Evolutionary conservation across 2,797 vertebrate genomes (phyloP).

Genomic region (Parauchenoglanis punctatus): DNA sequence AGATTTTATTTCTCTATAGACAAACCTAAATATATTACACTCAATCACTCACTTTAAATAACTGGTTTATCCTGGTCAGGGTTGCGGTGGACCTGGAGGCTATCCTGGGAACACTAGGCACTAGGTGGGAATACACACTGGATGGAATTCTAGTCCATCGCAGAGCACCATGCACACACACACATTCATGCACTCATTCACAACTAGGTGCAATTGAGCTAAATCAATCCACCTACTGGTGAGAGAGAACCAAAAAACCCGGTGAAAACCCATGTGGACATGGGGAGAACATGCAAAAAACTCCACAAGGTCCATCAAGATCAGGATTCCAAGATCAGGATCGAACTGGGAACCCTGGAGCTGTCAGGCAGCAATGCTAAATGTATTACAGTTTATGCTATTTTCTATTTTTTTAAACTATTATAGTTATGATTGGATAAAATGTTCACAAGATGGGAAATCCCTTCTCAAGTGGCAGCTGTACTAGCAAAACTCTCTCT

Average conservation of each 20-base stretch:
- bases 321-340: not conserved
- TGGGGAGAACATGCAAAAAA: not conserved
- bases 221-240: not conserved
- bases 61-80: not conserved
- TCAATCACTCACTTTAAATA: not conserved
- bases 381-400: not conserved
- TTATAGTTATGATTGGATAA: not conserved
- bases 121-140: not conserved
- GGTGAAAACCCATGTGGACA: not conserved
- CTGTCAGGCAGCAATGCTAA: not conserved
- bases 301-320: not conserved
- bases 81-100: not conserved
- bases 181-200: not conserved
- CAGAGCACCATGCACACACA: not conserved
- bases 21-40: not conserved
- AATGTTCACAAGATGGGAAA: not conserved
- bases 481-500: not conserved
- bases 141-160: not conserved
- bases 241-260: not conserved
- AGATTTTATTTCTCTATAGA: not conserved
- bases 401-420: not conserved
- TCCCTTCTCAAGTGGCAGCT: not conserved
- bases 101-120: not conserved
- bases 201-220: not conserved
- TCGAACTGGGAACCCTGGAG: not conserved